Evolutionary conservation across 2,888 invertebrate genomes (phyloP), one percentile per base, ranked within the genome.

Genomic region (Electrophaes corylata): DNA sequence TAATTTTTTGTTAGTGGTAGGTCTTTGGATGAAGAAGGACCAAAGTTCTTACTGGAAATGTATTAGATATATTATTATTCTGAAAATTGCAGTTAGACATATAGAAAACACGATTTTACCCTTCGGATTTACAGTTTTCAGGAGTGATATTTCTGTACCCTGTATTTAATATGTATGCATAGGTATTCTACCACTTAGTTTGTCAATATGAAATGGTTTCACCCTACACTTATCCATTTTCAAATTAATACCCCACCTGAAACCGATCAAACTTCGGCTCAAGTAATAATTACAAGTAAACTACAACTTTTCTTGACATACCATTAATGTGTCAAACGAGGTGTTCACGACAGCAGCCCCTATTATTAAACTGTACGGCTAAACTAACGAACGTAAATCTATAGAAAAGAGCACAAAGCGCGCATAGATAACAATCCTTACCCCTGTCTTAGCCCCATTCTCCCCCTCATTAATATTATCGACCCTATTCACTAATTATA

Each of bases 401-500:
- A 84, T 55, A 45, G 86, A 86, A 89, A 88, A 87, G 79, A 89
- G 88, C 81, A 91, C 89, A 91, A 91, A 91, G 91, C 89, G 86
- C 75, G 83, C 84, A 82, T 89, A 87, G 89, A 91, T 89, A 91
- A 87, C 84, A 80, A 84, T 86, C 85, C 78, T 72, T 74, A 68
- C 75, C 79, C 81, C 73, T 71, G 71, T 71, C 75, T 73, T 72
- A 67, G 73, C 79, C 71, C 76, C 83, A 72, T 90, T 92, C 91
- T 90, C 74, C 72, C 75, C 77, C 83, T 73, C 92, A 92, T 92
- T 91, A 92, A 91, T 91, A 91, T 86, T 91, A 90, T 90, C 86
- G 85, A 87, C 88, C 89, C 82, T 74, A 81, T 86, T 83, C 86
- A 91, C 92, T 92, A 92, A 92, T 92, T 92, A 91, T 86, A 89